Conservation (phyloP, 2,113 vertebrate genomes). For the Notiomystis cincta region DNA sequence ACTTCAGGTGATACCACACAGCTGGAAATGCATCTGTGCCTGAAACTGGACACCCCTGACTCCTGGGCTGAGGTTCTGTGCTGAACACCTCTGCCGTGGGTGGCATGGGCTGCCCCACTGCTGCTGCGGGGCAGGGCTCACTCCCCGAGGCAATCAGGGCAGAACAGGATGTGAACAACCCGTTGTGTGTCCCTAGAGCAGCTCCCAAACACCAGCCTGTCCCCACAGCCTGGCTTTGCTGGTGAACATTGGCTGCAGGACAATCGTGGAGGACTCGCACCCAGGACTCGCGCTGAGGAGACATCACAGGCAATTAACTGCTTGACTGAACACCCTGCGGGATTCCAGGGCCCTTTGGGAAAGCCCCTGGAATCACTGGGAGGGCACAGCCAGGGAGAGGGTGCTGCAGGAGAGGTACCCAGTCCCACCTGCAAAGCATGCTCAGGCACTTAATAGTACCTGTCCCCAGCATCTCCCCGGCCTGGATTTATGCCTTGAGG, state of each 20-base stretch:
- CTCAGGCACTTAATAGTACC: slow-evolving; percentile 51
- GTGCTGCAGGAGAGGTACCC: neutral
- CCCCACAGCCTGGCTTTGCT: neutral
- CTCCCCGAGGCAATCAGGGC: rapidly evolving
- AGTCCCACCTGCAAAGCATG: neutral
- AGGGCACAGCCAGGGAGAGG: neutral
- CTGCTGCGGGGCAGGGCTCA: neutral
- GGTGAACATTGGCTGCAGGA: neutral
- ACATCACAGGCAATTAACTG: neutral
- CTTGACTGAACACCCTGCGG: rapidly evolving
- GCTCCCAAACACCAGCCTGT: neutral
- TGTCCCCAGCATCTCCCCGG: slow-evolving; percentile 19
- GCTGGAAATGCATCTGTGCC: neutral
- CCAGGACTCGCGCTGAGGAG: rapidly evolving
- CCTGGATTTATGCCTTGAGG: slow-evolving; percentile 60
- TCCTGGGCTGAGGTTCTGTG: neutral
- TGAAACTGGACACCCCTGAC: neutral
- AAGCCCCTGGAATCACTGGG: neutral
- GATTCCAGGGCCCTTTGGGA: neutral
- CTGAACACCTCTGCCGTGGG: neutral
- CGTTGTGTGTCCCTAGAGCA: neutral
- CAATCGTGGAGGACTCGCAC: rapidly evolving
- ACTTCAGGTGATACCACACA: neutral
- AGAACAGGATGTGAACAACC: neutral
- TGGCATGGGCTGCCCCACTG: neutral